phyloP scores from a whole-genome alignment of 1,140 invertebrate species.

The Brachionus rotundiformis region DNA sequence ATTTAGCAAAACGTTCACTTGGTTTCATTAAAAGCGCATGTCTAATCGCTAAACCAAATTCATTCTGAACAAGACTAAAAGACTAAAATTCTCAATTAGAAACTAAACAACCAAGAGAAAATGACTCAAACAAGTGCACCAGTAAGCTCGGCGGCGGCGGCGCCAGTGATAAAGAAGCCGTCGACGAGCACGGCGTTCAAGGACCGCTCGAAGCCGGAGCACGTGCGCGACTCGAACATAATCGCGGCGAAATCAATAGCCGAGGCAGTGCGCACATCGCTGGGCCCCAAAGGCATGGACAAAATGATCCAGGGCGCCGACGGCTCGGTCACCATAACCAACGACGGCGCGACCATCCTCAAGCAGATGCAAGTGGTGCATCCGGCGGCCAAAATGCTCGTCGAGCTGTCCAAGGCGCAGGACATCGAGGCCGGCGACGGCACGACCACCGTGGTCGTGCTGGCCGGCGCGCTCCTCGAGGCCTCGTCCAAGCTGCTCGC shows the following conservation, averaged over 20 bases:
- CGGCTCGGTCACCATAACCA: constrained; percentile 98
- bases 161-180: background rate
- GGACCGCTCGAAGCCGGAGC: constrained; percentile 18
- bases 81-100: background rate
- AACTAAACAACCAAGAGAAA: background rate
- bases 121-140: constrained; percentile 36
- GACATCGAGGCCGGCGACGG: constrained; percentile 99
- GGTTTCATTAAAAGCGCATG: background rate
- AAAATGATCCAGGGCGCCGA: constrained; percentile 98
- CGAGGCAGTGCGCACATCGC: constrained; percentile 95
- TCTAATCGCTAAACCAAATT: background rate
- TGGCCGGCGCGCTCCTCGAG: constrained; percentile 91
- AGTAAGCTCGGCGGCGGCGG: background rate
- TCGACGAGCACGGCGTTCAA: constrained; percentile 4
- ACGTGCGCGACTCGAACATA: constrained; percentile 86
- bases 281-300: constrained; percentile 98
- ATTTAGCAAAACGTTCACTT: background rate
- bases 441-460: constrained; percentile 93
- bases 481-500: constrained; percentile 86
- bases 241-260: constrained; percentile 97
- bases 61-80: background rate
- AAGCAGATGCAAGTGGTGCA: constrained; percentile 99
- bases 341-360: constrained; percentile 98
- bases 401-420: constrained; percentile 85
- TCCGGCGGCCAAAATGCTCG: constrained; percentile 93